phyloP scores from a whole-genome alignment of 35 echinoderm and acorn worm genomes.

The Holothuria glaberrima region DNA sequence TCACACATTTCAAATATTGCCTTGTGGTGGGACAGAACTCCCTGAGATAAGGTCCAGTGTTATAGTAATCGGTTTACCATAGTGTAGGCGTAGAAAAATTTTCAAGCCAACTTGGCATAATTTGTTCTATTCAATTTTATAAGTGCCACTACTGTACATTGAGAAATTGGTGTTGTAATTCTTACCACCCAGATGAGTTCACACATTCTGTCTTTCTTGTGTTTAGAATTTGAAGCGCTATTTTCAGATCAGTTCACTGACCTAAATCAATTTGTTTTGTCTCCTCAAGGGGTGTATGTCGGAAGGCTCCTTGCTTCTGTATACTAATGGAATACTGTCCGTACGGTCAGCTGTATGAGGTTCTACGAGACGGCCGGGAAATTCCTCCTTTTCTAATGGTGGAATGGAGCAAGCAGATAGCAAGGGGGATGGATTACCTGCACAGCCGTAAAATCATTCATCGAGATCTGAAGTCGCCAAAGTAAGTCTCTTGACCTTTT shows the following conservation, averaged over 20 bases:
- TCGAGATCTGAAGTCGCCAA: conserved; percentile 97
- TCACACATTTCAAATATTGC: no score
- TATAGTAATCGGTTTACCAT: no score
- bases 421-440: conserved; percentile 94
- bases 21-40: no score
- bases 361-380: conserved; percentile 89
- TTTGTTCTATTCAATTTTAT: no score
- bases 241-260: neutral
- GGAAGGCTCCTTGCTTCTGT: conserved; percentile 93
- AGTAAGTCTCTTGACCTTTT: conserved; percentile 67
- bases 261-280: conserved; percentile 3
- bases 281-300: conserved; percentile 89
- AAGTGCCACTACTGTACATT: no score
- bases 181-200: no score
- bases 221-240: no score
- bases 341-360: conserved; percentile 97
- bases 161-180: no score
- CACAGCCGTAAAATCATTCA: conserved; percentile 95
- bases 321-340: conserved; percentile 99
- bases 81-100: no score
- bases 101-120: no score
- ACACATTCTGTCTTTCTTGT: no score
- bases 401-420: conserved; percentile 99
- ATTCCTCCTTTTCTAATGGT: conserved; percentile 97
- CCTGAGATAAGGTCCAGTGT: no score